A percentile compares a stretch with the other conserved stretches of the same genome.
Evolutionary conservation across 2,797 vertebrate species (phyloP).

Genomic region (Aphelocoma californica): DNA sequence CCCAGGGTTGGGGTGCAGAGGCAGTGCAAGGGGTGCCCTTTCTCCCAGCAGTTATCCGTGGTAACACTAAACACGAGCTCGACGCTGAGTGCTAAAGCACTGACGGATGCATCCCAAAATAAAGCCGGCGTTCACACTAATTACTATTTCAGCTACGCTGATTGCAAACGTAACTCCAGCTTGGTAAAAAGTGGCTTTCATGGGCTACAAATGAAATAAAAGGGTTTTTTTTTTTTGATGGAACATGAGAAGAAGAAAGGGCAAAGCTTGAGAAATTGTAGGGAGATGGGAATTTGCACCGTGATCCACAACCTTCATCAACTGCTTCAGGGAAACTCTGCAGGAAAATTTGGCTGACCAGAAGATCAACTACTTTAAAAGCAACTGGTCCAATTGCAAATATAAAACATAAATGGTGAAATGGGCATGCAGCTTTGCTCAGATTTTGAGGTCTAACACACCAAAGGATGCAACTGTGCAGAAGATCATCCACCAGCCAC

Average conservation of each 20-base stretch:
- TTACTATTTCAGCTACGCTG: constrained; percentile 33
- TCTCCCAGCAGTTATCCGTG: background rate
- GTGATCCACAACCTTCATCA: background rate
- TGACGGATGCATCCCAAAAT: constrained; percentile 64
- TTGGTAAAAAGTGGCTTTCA: background rate
- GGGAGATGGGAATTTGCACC: background rate
- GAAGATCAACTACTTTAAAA: background rate
- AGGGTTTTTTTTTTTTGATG: background rate
- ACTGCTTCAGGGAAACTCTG: background rate
- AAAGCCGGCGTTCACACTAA: constrained; percentile 43
- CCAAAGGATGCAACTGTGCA: background rate
- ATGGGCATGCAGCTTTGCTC: accelerated
- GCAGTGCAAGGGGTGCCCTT: background rate
- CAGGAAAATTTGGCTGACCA: background rate
- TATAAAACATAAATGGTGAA: accelerated
- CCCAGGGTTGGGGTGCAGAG: background rate
- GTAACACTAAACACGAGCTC: constrained; percentile 21
- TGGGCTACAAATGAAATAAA: background rate
- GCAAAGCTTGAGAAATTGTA: background rate
- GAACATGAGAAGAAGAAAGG: background rate
- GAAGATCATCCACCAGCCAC: background rate
- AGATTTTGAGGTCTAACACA: background rate
- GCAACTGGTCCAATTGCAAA: background rate
- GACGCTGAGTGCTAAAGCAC: background rate
- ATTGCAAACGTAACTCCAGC: constrained; percentile 9